These are phyloP conservation scores for Aeoliscus strigatus DNA, from an alignment of 2,797 vertebrate genomes.

Conservation along the genomic window DNA sequence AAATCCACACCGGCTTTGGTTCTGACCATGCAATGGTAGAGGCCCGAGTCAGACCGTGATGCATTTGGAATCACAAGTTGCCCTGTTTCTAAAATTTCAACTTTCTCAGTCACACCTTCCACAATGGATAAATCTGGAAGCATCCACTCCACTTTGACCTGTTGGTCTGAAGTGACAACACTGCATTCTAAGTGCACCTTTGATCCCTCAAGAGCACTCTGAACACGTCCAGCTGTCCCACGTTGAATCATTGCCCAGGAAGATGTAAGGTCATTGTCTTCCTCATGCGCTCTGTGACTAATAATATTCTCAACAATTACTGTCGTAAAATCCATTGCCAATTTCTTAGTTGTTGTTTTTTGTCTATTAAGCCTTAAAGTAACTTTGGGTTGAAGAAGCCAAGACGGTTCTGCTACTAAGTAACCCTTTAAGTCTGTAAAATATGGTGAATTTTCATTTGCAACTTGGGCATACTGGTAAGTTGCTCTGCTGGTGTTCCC, in stretches of 20 bases:
- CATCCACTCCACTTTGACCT: conserved; percentile 74
- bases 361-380: conserved; percentile 75
- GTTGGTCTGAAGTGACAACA: conserved; percentile 56
- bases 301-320: conserved; percentile 62
- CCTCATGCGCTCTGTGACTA: conserved; percentile 30
- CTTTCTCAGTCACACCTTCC: conserved; percentile 54
- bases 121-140: conserved; percentile 72
- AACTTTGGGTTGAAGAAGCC: conserved; percentile 77
- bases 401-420: conserved; percentile 72
- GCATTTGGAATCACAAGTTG: conserved; percentile 70
- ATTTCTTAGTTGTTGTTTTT: conserved; percentile 77
- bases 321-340: conserved; percentile 77
- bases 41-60: conserved; percentile 69
- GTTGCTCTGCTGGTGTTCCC: conserved; percentile 63
- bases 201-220: conserved; percentile 66
- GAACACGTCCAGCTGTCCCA: conserved; percentile 52
- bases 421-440: conserved; percentile 80
- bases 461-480: conserved; percentile 72
- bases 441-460: conserved; percentile 75
- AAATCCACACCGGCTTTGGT: conserved; percentile 67
- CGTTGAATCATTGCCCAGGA: conserved; percentile 74
- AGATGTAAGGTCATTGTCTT: conserved; percentile 26
- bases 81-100: conserved; percentile 56
- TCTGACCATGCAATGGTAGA: conserved; percentile 76
- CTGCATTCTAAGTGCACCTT: conserved; percentile 65